Evolutionary conservation across 2,888 invertebrate species (phyloP).

Genomic region (Polydrusus cervinus): DNA sequence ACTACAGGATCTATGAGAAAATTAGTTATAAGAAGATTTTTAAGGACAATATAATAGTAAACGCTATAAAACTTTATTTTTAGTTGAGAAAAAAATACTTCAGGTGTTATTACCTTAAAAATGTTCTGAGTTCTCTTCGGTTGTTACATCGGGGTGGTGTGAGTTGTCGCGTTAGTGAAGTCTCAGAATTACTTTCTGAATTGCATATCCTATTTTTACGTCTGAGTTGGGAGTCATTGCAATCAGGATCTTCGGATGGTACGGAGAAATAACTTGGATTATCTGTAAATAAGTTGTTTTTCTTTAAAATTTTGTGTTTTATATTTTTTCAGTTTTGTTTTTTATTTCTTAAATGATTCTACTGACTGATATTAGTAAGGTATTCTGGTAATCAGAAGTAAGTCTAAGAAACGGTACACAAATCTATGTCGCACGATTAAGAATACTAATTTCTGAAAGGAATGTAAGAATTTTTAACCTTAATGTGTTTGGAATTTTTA

Average conservation of each 20-base stretch:
- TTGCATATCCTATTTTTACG: constrained; percentile 51
- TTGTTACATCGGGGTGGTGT: constrained; percentile 63
- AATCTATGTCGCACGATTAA: constrained; percentile 11
- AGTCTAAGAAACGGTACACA: constrained; percentile 25
- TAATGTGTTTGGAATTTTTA: neutral
- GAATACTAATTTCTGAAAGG: constrained; percentile 34
- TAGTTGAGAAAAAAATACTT: neutral
- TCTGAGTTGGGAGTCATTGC: constrained; percentile 37
- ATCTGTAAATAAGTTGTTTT: constrained; percentile 79
- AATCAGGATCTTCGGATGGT: constrained; percentile 63
- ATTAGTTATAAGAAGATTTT: no score
- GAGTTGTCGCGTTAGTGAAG: constrained; percentile 62
- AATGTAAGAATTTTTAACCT: constrained; percentile 4
- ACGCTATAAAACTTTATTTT: no score
- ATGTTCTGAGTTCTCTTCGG: constrained; percentile 43
- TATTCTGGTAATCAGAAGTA: constrained; percentile 11
- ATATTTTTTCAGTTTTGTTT: neutral
- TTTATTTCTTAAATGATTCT: neutral
- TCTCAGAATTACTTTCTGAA: constrained; percentile 60
- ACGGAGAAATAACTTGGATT: constrained; percentile 86
- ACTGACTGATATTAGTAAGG: no score
- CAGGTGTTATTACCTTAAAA: constrained; percentile 37
- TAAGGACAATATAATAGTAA: no score
- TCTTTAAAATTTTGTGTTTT: no score
- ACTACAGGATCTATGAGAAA: constrained; percentile 76